These are phyloP conservation scores for Lepidurus apus DNA, from an alignment of 1,140 invertebrate genomes.

Conservation along the genomic window DNA sequence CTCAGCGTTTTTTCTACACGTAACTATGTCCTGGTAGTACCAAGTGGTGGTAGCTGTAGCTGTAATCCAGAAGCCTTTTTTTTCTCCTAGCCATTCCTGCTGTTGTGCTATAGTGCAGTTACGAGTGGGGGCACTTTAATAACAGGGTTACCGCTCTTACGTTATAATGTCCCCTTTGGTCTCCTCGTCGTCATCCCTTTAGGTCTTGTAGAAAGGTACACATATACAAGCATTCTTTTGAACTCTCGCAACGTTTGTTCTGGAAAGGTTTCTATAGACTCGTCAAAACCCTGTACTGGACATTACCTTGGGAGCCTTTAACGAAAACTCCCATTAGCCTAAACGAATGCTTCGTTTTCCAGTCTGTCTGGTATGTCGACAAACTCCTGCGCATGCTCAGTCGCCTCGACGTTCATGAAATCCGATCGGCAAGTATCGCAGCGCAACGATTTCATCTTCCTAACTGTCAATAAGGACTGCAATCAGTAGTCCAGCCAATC, in stretches of 20 bases:
- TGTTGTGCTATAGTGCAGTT: neutral
- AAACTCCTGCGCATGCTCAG: slow-evolving; percentile 34
- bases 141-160: neutral
- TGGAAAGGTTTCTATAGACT: neutral
- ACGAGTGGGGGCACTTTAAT: slow-evolving; percentile 1
- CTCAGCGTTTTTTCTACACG: neutral
- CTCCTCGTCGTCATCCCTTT: neutral
- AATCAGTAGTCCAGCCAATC: too few relatives aligned
- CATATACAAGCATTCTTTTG: neutral
- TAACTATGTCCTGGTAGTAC: neutral
- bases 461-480: too few relatives aligned
- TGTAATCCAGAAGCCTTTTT: neutral
- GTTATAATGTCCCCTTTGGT: slow-evolving; percentile 9
- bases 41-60: neutral
- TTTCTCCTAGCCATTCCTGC: neutral
- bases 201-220: neutral
- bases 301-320: too few relatives aligned
- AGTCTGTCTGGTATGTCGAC: neutral
- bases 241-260: neutral
- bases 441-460: too few relatives aligned
- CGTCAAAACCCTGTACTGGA: neutral
- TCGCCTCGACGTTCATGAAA: slow-evolving; percentile 33
- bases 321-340: neutral
- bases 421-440: slow-evolving; percentile 10
- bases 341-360: slow-evolving; percentile 28